A percentile compares a stretch with the other conserved stretches of the same genome.
phyloP scores from a whole-genome alignment of 2,888 invertebrate species.

The Neocrepidodera transversa region DNA sequence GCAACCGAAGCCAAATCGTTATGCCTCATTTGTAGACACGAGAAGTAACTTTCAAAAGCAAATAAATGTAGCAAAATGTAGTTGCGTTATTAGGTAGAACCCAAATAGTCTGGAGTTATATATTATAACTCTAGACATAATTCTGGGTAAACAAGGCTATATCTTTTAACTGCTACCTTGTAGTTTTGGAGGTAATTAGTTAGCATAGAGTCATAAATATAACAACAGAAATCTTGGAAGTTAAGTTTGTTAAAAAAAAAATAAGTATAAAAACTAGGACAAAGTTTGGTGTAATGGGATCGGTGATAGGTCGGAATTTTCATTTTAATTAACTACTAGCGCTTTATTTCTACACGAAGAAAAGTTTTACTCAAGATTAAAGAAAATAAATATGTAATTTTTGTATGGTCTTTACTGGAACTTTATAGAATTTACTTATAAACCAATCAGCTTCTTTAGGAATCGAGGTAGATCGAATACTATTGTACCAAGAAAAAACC shows the following conservation, averaged over 20 bases:
- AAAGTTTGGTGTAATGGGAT: no score
- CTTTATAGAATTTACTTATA: no score
- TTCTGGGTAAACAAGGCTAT: slow-evolving; percentile 10
- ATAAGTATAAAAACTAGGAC: no score
- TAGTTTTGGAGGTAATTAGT: not conserved
- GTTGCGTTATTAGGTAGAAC: slow-evolving; percentile 7
- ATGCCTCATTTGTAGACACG: slow-evolving; percentile 15
- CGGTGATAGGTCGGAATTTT: no score
- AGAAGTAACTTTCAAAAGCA: slow-evolving; percentile 2
- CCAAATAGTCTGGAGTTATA: slow-evolving; percentile 1
- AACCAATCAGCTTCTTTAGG: no score
- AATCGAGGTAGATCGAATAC: no score
- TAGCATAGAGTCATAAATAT: not conserved
- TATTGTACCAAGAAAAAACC: no score
- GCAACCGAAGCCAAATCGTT: slow-evolving; percentile 18
- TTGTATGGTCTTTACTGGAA: no score
- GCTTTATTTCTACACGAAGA: no score
- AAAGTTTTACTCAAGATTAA: no score
- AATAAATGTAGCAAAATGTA: slow-evolving; percentile 8
- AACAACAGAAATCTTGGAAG: not conserved
- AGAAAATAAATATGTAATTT: no score
- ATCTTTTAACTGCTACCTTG: slow-evolving; percentile 1
- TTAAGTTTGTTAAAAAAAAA: not conserved
- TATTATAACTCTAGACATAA: not conserved
- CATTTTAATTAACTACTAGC: no score